phyloP scores from a whole-genome alignment of 1,140 invertebrate genomes.

The honey bee (Apis mellifera) region Amel_HAv3.1 CM009937.2:9275501-9276000 shows the following conservation, averaged over 20 bases:
- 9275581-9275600: constrained; percentile 24
- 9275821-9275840: neutral
- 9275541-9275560: neutral
- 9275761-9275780: neutral
- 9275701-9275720: constrained; percentile 8
- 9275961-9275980: too few relatives aligned
- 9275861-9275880: too few relatives aligned
- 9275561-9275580: constrained; percentile 44
- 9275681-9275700: constrained; percentile 10
- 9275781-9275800: neutral
- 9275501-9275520: neutral
- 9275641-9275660: constrained; percentile 38
- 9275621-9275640: neutral
- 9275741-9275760: constrained; percentile 26
- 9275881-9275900: too few relatives aligned
- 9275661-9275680: constrained; percentile 42
- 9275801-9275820: neutral
- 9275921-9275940: too few relatives aligned
- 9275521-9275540: constrained; percentile 23
- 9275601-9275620: too few relatives aligned
- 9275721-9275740: constrained; percentile 8
- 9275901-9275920: too few relatives aligned
- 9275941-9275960: too few relatives aligned
- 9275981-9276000: too few relatives aligned
- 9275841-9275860: too few relatives aligned